Evolutionary conservation across 2,888 invertebrate genomes (phyloP).

Genomic region (Drosophila imparisetae): DNA sequence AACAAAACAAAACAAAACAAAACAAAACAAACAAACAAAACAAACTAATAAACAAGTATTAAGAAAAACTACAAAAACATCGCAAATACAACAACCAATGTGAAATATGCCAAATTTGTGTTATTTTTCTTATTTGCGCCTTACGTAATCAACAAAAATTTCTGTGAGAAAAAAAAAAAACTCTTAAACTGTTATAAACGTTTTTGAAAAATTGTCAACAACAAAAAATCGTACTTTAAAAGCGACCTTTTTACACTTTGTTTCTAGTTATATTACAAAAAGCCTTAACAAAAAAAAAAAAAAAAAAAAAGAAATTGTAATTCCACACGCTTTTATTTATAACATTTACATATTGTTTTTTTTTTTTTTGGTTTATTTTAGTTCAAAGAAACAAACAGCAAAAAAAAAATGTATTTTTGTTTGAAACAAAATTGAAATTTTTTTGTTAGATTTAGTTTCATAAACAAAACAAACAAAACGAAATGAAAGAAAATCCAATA

Average conservation of each 20-base stretch:
- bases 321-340: conserved; percentile 78
- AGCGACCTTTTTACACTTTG: conserved; percentile 45
- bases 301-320: conserved; percentile 66
- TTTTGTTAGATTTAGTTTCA: conserved; percentile 49
- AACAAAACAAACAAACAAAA: conserved; percentile 2
- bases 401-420: conserved; percentile 43
- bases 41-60: conserved; percentile 44
- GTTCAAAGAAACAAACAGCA: conserved; percentile 39
- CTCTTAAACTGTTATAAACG: conserved; percentile 47
- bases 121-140: conserved; percentile 47
- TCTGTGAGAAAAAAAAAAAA: conserved; percentile 23
- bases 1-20: conserved; percentile 10
- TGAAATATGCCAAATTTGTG: conserved; percentile 49
- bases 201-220: conserved; percentile 32
- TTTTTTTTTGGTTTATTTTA: conserved; percentile 44
- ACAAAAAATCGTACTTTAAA: conserved; percentile 27
- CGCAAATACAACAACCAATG: conserved; percentile 24
- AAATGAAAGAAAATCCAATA: conserved; percentile 26
- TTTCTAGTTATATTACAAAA: conserved; percentile 55
- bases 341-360: conserved; percentile 44
- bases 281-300: conserved; percentile 45
- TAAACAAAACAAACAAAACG: conserved; percentile 9
- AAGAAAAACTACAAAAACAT: conserved; percentile 30
- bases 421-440: conserved; percentile 53
- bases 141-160: conserved; percentile 24